phyloP scores from a whole-genome alignment of 2,888 invertebrate genomes.

The Octodonta nipae region DNA sequence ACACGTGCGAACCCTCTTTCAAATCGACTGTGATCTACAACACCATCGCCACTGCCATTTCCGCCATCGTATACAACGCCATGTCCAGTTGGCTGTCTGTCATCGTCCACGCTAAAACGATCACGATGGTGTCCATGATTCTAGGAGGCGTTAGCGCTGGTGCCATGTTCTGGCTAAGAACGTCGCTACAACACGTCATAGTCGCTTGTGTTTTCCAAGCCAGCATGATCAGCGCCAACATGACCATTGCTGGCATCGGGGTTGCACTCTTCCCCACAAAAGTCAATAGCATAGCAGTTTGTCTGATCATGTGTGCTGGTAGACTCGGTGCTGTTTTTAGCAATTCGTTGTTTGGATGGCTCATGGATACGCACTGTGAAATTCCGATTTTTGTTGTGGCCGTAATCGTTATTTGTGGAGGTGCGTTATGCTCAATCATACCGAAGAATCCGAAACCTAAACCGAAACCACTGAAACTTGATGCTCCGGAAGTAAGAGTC shows the following conservation, averaged over 20 bases:
- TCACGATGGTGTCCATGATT: conserved; percentile 34
- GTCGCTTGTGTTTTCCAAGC: conserved; percentile 41
- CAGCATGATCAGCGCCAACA: conserved; percentile 39
- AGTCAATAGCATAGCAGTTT: conserved; percentile 48
- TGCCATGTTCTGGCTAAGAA: conserved; percentile 44
- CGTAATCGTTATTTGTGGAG: conserved; percentile 35
- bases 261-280: conserved; percentile 32
- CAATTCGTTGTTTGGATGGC: conserved; percentile 49
- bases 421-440: conserved; percentile 32
- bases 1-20: conserved; percentile 40
- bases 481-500: too few relatives aligned
- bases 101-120: conserved; percentile 21
- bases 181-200: conserved; percentile 44
- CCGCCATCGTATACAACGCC: conserved; percentile 51
- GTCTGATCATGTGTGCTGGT: conserved; percentile 51
- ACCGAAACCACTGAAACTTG: too few relatives aligned
- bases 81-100: conserved; percentile 46
- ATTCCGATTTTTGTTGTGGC: conserved; percentile 51
- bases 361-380: conserved; percentile 49
- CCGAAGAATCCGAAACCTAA: too few relatives aligned
- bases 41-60: conserved; percentile 51
- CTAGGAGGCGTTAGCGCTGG: conserved; percentile 45
- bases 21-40: conserved; percentile 50
- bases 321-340: conserved; percentile 51
- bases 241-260: conserved; percentile 29